These are phyloP conservation scores for Pitta sordida DNA, from an alignment of 2,113 vertebrate species.

Conservation along the genomic window DNA sequence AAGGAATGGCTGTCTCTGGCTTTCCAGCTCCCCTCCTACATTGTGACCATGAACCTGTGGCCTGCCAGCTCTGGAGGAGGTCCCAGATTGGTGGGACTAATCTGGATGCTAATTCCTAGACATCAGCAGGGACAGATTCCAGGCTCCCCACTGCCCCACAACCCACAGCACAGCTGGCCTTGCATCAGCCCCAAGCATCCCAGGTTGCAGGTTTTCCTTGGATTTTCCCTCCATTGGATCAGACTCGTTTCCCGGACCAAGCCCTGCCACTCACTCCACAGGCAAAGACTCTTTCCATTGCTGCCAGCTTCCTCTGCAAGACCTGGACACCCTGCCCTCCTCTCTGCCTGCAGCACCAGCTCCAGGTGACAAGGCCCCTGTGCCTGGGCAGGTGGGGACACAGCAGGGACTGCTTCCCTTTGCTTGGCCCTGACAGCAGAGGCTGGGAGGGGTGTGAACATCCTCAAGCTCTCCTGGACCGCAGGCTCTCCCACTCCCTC, in stretches of 20 bases:
- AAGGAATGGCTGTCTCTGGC: neutral
- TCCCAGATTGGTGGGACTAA: neutral
- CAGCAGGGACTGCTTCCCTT: neutral
- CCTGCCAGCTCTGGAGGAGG: neutral
- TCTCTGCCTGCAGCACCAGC: neutral
- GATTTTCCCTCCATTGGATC: neutral
- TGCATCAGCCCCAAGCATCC: neutral
- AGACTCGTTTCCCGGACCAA: neutral
- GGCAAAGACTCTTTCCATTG: accelerated
- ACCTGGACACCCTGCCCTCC: neutral
- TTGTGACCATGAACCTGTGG: accelerated
- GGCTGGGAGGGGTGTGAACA: neutral
- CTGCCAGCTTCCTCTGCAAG: neutral
- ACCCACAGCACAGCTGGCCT: accelerated
- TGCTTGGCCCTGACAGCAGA: neutral
- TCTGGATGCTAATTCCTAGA: neutral
- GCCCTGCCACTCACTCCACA: accelerated
- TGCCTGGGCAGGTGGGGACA: neutral
- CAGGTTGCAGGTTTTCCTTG: neutral
- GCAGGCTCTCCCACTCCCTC: accelerated
- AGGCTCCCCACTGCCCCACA: neutral
- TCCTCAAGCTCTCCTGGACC: neutral
- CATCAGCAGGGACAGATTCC: accelerated
- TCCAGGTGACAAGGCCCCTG: accelerated
- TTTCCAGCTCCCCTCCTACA: neutral